phyloP scores from a whole-genome alignment of 1,140 invertebrate species.

The Coelopa frigida region DNA sequence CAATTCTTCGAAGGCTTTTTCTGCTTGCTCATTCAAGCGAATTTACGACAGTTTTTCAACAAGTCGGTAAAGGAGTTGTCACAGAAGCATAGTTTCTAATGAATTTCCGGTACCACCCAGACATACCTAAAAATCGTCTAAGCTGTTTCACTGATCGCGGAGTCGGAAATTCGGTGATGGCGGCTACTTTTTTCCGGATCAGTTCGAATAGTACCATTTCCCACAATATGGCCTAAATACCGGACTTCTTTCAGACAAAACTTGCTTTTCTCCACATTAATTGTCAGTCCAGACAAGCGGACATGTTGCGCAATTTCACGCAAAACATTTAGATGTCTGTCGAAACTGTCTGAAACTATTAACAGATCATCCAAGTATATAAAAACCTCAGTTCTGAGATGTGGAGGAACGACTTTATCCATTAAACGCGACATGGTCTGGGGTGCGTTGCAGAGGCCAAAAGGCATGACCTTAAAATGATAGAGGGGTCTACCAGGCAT shows the following conservation, averaged over 20 bases:
- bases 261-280: constrained; percentile 22
- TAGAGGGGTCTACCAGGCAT: constrained; percentile 34
- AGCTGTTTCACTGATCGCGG: constrained; percentile 31
- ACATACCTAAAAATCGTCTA: constrained; percentile 44
- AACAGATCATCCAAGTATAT: constrained; percentile 14
- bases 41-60: too few relatives aligned
- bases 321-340: constrained; percentile 5
- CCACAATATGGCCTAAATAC: constrained; percentile 5
- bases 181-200: constrained; percentile 31
- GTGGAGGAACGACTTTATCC: constrained; percentile 35
- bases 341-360: constrained; percentile 5
- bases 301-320: constrained; percentile 1
- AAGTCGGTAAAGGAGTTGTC: constrained; percentile 21
- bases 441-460: constrained; percentile 19
- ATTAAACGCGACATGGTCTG: constrained; percentile 11
- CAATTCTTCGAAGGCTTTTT: too few relatives aligned
- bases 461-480: constrained; percentile 17
- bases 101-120: constrained; percentile 39
- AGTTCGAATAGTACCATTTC: constrained; percentile 33
- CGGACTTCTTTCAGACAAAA: constrained; percentile 22
- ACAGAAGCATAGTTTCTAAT: constrained; percentile 29
- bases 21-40: too few relatives aligned
- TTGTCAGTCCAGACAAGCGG: constrained; percentile 13
- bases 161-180: constrained; percentile 8
- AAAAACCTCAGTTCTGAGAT: constrained; percentile 20